Evolutionary conservation across 2,113 vertebrate genomes (phyloP).

Genomic region (Eulacestoma nigropectus): DNA sequence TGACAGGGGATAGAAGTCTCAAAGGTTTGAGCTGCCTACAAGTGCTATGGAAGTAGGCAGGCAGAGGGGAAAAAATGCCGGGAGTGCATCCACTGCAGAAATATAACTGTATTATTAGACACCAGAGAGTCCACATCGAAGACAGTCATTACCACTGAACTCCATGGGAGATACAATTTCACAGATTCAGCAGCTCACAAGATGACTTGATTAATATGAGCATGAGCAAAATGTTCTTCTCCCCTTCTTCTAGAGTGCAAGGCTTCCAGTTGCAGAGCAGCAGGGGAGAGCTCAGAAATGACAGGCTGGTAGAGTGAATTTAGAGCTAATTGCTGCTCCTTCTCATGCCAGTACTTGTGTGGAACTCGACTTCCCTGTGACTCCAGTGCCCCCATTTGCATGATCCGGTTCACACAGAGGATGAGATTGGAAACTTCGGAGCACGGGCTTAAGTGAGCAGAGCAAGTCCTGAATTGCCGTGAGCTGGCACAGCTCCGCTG

Average conservation of each 20-base stretch:
- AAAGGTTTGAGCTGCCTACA: not conserved
- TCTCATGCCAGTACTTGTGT: not conserved
- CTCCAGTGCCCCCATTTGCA: not conserved
- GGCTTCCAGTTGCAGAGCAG: not conserved
- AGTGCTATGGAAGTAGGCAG: not conserved
- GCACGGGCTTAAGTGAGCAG: accelerated
- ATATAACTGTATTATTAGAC: not conserved
- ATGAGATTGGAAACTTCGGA: not conserved
- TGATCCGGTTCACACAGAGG: not conserved
- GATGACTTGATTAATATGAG: not conserved
- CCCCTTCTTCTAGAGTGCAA: not conserved
- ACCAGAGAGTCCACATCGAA: not conserved
- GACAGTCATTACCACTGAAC: not conserved
- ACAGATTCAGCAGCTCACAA: not conserved
- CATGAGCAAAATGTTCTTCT: conserved; percentile 2
- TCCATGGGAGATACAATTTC: not conserved
- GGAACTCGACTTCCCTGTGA: not conserved
- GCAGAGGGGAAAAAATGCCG: not conserved
- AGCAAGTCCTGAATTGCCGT: not conserved
- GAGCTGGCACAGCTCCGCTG: not conserved
- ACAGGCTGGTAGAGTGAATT: not conserved
- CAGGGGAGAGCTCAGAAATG: not conserved
- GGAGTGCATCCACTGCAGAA: not conserved
- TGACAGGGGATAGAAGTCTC: not conserved
- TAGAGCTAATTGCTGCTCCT: conserved; percentile 3